These are phyloP conservation scores for Triplophysa bombifrons DNA, from an alignment of 2,797 vertebrate genomes.

Conservation along the genomic window DNA sequence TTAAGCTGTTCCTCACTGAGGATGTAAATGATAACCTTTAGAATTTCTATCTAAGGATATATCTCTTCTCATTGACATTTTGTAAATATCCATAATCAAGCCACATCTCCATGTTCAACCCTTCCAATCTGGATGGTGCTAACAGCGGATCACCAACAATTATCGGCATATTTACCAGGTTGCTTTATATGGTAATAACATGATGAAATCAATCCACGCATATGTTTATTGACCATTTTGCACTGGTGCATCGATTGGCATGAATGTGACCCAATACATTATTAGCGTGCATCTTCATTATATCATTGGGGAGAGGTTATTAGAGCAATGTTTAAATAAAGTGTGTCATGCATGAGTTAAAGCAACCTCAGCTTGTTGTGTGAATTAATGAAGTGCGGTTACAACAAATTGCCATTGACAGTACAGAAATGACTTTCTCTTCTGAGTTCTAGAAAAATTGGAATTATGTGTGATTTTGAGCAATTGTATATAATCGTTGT, in stretches of 20 bases:
- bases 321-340: constrained; percentile 56
- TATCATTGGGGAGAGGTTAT: constrained; percentile 63
- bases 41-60: neutral
- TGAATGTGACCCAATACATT: constrained; percentile 67
- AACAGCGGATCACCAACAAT: constrained; percentile 60
- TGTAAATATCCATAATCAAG: constrained; percentile 11
- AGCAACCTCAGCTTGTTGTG: neutral
- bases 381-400: constrained; percentile 9
- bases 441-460: neutral
- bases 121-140: constrained; percentile 49
- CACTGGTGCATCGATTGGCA: constrained; percentile 69
- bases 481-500: neutral
- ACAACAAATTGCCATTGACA: neutral
- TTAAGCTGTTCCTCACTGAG: neutral
- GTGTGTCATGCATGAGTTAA: neutral
- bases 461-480: neutral
- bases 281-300: constrained; percentile 68
- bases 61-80: neutral
- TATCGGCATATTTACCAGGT: constrained; percentile 78
- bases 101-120: neutral
- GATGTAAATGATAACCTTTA: neutral
- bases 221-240: constrained; percentile 78
- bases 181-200: constrained; percentile 83
- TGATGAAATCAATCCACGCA: constrained; percentile 78
- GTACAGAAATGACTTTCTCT: neutral